phyloP scores from a whole-genome alignment of 2,113 vertebrate species.

The Protobothrops mucrosquamatus region DNA sequence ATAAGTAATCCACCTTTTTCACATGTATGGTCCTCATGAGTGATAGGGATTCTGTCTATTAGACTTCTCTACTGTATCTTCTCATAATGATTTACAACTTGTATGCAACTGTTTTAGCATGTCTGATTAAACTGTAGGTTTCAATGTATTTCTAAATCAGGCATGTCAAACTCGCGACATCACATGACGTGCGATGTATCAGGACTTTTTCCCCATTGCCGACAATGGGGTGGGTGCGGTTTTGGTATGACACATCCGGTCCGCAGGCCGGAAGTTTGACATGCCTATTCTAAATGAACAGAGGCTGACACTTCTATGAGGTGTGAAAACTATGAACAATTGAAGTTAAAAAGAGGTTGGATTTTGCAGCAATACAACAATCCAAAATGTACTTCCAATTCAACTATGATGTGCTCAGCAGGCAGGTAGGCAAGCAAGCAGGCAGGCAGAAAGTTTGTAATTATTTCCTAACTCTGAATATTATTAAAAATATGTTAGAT shows the following conservation, averaged over 20 bases:
- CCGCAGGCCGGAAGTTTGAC: too few relatives aligned
- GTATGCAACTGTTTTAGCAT: neutral
- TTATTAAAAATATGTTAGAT: neutral
- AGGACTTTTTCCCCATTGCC: too few relatives aligned
- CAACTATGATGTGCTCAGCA: neutral
- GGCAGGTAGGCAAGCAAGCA: too few relatives aligned
- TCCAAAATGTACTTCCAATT: neutral
- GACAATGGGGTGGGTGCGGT: too few relatives aligned
- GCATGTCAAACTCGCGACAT: too few relatives aligned
- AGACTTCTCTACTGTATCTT: neutral
- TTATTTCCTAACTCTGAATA: neutral
- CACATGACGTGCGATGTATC: too few relatives aligned
- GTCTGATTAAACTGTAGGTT: neutral
- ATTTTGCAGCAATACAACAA: neutral
- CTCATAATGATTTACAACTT: neutral
- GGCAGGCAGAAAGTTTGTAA: neutral
- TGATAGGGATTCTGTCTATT: neutral
- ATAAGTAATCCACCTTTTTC: conserved; percentile 19
- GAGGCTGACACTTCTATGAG: neutral
- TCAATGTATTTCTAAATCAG: neutral
- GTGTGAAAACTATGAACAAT: neutral
- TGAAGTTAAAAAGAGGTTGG: neutral
- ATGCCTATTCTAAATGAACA: neutral
- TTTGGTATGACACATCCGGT: too few relatives aligned
- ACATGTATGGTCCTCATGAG: neutral